Conservation (phyloP, 2,113 vertebrate species). For the Noctilio leporinus region DNA sequence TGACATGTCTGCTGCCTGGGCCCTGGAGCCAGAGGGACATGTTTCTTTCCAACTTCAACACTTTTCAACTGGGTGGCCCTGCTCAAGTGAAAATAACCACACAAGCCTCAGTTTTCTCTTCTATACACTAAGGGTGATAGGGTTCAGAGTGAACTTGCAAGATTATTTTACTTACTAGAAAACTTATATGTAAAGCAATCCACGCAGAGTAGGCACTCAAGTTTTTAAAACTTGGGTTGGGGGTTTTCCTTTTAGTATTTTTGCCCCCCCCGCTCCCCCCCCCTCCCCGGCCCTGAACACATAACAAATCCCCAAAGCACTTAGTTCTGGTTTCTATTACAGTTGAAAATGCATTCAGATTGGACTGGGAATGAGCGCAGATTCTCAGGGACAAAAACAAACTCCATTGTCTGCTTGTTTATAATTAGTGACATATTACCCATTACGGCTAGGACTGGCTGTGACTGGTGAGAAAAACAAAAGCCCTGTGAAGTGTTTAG, state of each 20-base stretch:
- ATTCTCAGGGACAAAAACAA: constrained; percentile 60
- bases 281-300: no score
- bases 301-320: background rate
- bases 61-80: background rate
- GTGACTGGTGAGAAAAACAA: constrained; percentile 56
- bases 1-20: background rate
- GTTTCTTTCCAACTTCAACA: background rate
- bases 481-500: constrained; percentile 1
- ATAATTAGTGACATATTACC: constrained; percentile 55
- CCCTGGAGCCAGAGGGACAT: background rate
- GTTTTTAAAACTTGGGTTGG: background rate
- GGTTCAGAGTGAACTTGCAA: background rate
- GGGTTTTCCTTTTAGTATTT: background rate
- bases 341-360: constrained; percentile 42
- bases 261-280: no score
- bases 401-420: constrained; percentile 68
- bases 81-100: background rate
- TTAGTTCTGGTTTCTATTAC: constrained; percentile 59
- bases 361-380: background rate
- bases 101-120: background rate
- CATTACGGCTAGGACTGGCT: constrained; percentile 53
- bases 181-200: background rate
- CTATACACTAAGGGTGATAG: background rate
- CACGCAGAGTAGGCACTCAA: background rate
- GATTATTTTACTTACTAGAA: background rate